Base-by-base conservation (phyloP, 2,888 invertebrate species). In the Physocephala rufipes region DNA sequence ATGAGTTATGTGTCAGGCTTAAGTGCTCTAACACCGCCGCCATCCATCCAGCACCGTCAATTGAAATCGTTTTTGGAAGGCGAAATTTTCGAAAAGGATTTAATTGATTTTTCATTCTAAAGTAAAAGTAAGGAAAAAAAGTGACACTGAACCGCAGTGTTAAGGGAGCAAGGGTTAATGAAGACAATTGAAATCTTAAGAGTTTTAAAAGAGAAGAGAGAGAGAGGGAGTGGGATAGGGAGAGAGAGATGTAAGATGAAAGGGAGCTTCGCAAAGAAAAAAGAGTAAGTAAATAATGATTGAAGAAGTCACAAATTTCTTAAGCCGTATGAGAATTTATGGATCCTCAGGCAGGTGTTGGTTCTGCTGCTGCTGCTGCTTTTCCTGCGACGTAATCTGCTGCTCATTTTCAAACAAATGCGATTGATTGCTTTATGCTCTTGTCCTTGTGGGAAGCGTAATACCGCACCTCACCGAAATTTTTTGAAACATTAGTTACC, bases 311-410 rank as follows among this genome's bases (percentile, higher is more conserved):
- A 13, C 53, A 65, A 45, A 19, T 45, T 36, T 30, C 47, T 55
- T 73, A 71, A 74, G 72, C 64, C n/a, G 63, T 73, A 73, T 74
- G 74, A 47, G 74, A 74, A 70, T 53, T 24, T 26, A 58, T 3
- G 28, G 30, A 26, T 13, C 13, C 43, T 24, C 43, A n/a, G 15
- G n/a, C 61, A 61, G 36, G n/a, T 61, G 61, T 28, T 28, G 26
- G 24, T 19, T 21, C n/a, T n/a, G n/a, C n/a, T n/a, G n/a, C n/a
- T n/a, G n/a, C n/a, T n/a, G n/a, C n/a, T n/a, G n/a, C n/a, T n/a
- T n/a, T n/a, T n/a, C n/a, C 36, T 36, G 36, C 36, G 4, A 9
- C 4, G 36, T 36, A 36, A 36, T 36, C 36, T 9, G 36, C 9
- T 36, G 9, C 36, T 36, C 36, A 36, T 4, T 36, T 36, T 36